Evolutionary conservation across 2,888 invertebrate species (phyloP), one percentile per base, ranked within the genome.

Genomic region (Tachina grossa): DNA sequence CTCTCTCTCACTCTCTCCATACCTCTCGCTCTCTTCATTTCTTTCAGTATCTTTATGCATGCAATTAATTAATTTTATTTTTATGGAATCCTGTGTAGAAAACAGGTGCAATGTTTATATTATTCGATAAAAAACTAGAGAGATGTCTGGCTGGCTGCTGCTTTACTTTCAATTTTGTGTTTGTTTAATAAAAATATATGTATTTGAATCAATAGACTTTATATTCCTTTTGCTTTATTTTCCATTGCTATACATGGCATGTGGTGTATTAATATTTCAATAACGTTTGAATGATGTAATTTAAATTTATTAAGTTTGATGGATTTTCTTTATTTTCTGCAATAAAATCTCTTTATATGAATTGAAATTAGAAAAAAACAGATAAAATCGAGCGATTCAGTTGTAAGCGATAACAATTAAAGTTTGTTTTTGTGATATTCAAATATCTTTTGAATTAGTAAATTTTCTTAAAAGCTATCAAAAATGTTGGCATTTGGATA

Each of bases 51-150:
- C n/a, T 66, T 14, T 14, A 3, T 47, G 45, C 41, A 9, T 47
- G 45, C 65, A 76, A 65, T 76, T 76, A 51, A 65, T 76, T 76
- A 76, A 76, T 65, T 76, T 45, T 43, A 65, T 76, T 76, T 31
- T n/a, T 55, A 43, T 45, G 31, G 43, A 65, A 51, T 11, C 22
- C 31, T 31, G 2, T 31, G 31, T 31, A 31, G 31, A 31, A 31
- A 31, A 31, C 6, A 31, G 5, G 6, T 31, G 31, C 31, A 31
- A 31, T 31, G 6, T 31, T 31, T 31, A 0, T 31, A 31, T 31
- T 31, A 5, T 6, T 31, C 31, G 6, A 31, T 6, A 31, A 2
- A 31, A 5, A 31, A 31, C 31, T 31, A 31, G 31, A 31, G 31
- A 31, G 31, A 31, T 31, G 31, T 31, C 31, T 6, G 31, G 31